Base-by-base conservation (phyloP, 2,797 vertebrate species). In the Pseudomugil gertrudae region DNA sequence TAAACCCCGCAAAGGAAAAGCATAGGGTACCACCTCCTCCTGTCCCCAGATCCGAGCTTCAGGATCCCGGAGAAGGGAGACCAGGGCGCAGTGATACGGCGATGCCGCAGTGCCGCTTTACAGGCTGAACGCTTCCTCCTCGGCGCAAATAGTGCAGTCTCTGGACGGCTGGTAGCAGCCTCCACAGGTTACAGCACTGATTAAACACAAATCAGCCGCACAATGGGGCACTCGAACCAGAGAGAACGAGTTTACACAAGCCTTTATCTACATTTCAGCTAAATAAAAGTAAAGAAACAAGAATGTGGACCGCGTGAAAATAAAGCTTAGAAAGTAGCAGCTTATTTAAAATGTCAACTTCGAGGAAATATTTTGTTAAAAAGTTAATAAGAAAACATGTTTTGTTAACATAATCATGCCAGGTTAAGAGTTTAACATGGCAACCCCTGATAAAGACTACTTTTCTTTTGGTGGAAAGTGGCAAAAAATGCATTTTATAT, bases 41-140 rank as follows among this genome's bases (percentile, higher is more conserved):
- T 85, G 81, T 85, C 74, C 84, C 79, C 86, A 69, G 88, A 86
- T 84, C 92, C 84, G 90, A 89, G 93, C 92, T 91, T 87, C 87
- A 90, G 91, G 90, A 94, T 93, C 92, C 91, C 91, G 89, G 90
- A 89, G 91, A 91, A 88, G 88, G 89, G 85, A 89, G 84, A 89
- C 79, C 89, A 90, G 84, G 83, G 93, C 94, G 94, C 91, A 95
- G 89, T 87, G 92, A 95, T 95, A 95, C 89, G 81, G 83, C 85
- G 85, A 79, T 94, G 93, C 93, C 94, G 94, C 93, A 95, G 93
- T 95, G 93, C 94, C 93, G 92, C 93, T 94, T 93, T 92, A 91
- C 93, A 92, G 87, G 92, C 90, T 88, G 85, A 89, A 27, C 84
- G 93, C 92, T 92, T 91, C 93, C 90, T 94, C 93, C 93, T 90